Conservation (phyloP, 2,797 vertebrate genomes). For the Setipinna tenuifilis region DNA sequence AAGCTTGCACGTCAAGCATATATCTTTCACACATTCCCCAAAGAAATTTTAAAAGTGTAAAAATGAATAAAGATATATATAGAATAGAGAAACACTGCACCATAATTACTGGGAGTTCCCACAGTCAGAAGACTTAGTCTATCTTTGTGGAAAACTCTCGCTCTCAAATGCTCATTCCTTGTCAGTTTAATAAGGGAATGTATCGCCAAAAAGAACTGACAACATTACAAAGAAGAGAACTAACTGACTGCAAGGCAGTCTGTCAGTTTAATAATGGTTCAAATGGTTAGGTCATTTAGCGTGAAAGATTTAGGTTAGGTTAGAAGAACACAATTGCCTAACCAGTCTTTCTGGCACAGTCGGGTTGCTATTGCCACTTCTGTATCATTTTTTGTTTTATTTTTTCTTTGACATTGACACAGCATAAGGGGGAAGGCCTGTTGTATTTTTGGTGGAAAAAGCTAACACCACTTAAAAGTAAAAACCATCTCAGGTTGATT, state of each 20-base stretch:
- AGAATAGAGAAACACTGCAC: conserved; percentile 5
- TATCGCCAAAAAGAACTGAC: neutral
- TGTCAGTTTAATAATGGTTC: neutral
- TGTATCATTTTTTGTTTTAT: neutral
- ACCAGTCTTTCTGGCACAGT: conserved; percentile 21
- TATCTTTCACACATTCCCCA: conserved; percentile 16
- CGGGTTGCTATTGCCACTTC: neutral
- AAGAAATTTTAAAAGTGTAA: neutral
- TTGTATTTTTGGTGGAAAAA: conserved; percentile 1
- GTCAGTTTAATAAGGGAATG: neutral
- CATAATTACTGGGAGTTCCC: neutral
- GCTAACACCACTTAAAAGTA: neutral
- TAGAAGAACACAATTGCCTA: conserved; percentile 18
- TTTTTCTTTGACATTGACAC: neutral
- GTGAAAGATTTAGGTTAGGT: conserved; percentile 5
- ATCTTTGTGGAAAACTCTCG: neutral
- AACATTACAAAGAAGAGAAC: conserved; percentile 21
- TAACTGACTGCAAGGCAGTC: conserved; percentile 1
- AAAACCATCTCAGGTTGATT: neutral
- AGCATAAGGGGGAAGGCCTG: neutral
- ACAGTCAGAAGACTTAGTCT: neutral
- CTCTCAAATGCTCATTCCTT: neutral
- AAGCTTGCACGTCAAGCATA: conserved; percentile 23
- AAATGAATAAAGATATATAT: neutral
- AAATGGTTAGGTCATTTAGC: neutral